Percentiles rank a stretch among this genome's conserved stretches.
phyloP scores from a whole-genome alignment of 2,113 vertebrate species.

The Gambusia affinis region DNA sequence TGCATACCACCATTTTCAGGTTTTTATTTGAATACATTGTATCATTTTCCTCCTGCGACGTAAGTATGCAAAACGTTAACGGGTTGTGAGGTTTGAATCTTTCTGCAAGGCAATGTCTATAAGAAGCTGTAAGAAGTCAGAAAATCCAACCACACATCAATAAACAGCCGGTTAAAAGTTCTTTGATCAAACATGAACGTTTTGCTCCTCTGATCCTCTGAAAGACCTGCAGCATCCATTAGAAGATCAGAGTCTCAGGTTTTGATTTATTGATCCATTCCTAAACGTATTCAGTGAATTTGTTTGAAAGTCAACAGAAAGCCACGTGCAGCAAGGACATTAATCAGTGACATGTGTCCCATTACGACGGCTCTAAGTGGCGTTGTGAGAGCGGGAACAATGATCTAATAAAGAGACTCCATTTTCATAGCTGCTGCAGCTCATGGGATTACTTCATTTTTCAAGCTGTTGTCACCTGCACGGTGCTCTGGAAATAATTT shows the following conservation, averaged over 20 bases:
- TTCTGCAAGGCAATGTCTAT: too few relatives aligned
- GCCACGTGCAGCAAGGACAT: conserved; percentile 29
- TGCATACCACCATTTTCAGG: too few relatives aligned
- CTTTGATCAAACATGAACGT: background rate
- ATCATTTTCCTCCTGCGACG: too few relatives aligned
- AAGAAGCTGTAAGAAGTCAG: background rate
- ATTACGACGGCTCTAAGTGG: conserved; percentile 52
- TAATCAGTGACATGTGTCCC: conserved; percentile 42
- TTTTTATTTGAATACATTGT: too few relatives aligned
- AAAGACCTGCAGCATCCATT: conserved; percentile 17
- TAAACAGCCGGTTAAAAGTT: background rate
- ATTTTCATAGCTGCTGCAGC: conserved; percentile 35
- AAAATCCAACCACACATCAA: background rate
- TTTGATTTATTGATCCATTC: conserved; percentile 45
- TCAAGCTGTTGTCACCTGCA: conserved; percentile 59
- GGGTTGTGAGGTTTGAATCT: background rate
- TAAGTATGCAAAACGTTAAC: too few relatives aligned
- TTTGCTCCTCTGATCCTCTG: background rate
- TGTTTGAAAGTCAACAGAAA: conserved; percentile 16
- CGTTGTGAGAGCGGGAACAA: conserved; percentile 42
- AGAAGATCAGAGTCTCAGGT: conserved; percentile 31
- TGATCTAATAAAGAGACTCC: conserved; percentile 57
- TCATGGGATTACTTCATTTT: conserved; percentile 51
- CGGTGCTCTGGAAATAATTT: conserved; percentile 56
- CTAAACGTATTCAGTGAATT: conserved; percentile 30